These are phyloP conservation scores for Metopolophium dirhodum DNA, from an alignment of 1,140 invertebrate species.

Conservation along the genomic window DNA sequence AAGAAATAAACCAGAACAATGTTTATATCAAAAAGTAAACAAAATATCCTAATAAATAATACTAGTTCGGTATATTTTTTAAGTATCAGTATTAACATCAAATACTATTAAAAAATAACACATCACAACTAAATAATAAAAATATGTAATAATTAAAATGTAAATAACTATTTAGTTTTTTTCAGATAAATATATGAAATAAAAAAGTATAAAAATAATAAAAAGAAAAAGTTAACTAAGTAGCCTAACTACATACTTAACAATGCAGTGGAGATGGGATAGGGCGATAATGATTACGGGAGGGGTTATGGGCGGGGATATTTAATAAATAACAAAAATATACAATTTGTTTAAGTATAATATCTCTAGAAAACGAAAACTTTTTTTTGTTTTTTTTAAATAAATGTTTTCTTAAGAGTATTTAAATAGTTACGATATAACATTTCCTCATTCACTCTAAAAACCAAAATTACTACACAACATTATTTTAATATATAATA, in stretches of 20 bases:
- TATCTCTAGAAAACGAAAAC: conserved; percentile 57
- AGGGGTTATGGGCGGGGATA: conserved; percentile 26
- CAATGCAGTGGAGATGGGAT: conserved; percentile 47
- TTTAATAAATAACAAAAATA: conserved; percentile 58
- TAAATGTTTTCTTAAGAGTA: conserved; percentile 53
- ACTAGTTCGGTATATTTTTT: conserved; percentile 57
- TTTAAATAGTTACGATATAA: conserved; percentile 55
- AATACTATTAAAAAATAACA: conserved; percentile 57
- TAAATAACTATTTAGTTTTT: conserved; percentile 55
- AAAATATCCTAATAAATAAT: conserved; percentile 57
- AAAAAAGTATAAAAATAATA: conserved; percentile 57
- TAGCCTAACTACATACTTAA: conserved; percentile 54
- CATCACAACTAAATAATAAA: conserved; percentile 57
- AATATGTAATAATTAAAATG: conserved; percentile 57
- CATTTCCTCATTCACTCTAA: conserved; percentile 56
- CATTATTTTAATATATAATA: conserved; percentile 54
- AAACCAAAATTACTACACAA: conserved; percentile 57
- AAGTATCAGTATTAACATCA: conserved; percentile 57
- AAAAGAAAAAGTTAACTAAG: conserved; percentile 53
- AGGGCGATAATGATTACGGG: conserved; percentile 41
- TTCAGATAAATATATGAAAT: conserved; percentile 57
- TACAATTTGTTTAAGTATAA: conserved; percentile 57
- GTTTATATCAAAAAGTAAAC: conserved; percentile 56
- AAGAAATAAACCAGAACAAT: conserved; percentile 57
- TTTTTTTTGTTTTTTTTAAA: conserved; percentile 42